Evolutionary conservation across 2,888 invertebrate genomes (phyloP), one percentile per base, ranked within the genome.

Genomic region (Alloplasta piceator): DNA sequence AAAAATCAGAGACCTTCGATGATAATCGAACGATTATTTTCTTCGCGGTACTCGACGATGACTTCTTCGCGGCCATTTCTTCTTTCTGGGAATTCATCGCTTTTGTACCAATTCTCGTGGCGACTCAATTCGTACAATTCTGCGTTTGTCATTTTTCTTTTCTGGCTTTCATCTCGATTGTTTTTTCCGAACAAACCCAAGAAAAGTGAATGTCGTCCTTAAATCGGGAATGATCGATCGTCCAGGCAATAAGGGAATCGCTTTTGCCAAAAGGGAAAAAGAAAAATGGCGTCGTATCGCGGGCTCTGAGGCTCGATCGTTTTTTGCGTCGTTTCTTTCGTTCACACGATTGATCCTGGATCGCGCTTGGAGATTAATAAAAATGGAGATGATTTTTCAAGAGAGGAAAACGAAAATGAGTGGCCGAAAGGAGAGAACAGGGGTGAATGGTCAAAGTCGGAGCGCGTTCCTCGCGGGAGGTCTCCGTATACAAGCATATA

Each of bases 391-490:
- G 75, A 38, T 68, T 16, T 48, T 50, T 16, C 9, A 58, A 72
- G 73, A 12, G 41, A 16, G 56, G 12, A 26, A 26, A 61, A 48
- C 78, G 6, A 14, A 52, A 52, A 14, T 14, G 52, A 52, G 14
- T 9, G 43, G n/a, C n/a, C n/a, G 10, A 10, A 43, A 4, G 4
- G 52, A 79, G 75, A 48, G 74, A 38, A 83, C 80, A 75, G 79
- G 82, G 83, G 76, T 80, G 82, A 86, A 84, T 73, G 83, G 86
- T 86, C 85, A 85, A 81, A 84, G 85, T 64, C 82, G 63, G 67
- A 76, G 77, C 78, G 75, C 77, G 78, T 83, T 82, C 80, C 84
- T 83, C 78, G 84, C 84, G 80, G 82, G 84, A 83, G 83, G 84
- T 83, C 84, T 68, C 61, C 80, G 64, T 67, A 12, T 14, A 9